These are phyloP conservation scores for Australoheros facetus DNA, from an alignment of 2,797 vertebrate species.

Conservation along the genomic window DNA sequence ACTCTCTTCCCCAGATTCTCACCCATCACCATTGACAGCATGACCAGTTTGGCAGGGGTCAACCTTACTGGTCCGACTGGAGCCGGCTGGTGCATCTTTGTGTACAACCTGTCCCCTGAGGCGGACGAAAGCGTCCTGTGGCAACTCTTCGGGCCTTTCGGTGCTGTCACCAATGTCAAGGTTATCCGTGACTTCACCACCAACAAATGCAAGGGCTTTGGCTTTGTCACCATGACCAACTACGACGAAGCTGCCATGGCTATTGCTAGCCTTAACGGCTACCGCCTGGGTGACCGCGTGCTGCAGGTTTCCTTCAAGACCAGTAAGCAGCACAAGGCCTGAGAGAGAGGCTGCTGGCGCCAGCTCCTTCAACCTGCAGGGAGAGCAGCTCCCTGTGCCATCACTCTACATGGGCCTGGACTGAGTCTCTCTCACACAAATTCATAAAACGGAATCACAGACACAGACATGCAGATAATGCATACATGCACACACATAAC, in stretches of 20 bases:
- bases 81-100: constrained; percentile 97
- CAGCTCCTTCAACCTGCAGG: constrained; percentile 76
- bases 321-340: constrained; percentile 99
- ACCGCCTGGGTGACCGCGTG: constrained; percentile 94
- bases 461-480: constrained; percentile 63
- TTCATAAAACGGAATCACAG: constrained; percentile 67
- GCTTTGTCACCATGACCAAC: constrained; percentile 99
- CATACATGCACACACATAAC: constrained; percentile 57
- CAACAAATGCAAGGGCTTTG: constrained; percentile 99
- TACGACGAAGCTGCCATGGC: constrained; percentile 98
- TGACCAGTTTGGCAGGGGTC: constrained; percentile 93
- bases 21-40: constrained; percentile 95
- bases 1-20: constrained; percentile 98
- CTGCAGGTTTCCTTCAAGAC: constrained; percentile 99
- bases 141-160: constrained; percentile 98
- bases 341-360: constrained; percentile 74
- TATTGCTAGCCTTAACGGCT: constrained; percentile 96
- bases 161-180: constrained; percentile 96
- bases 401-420: constrained; percentile 86
- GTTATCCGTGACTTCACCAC: constrained; percentile 98
- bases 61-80: constrained; percentile 90
- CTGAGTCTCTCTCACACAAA: constrained; percentile 82
- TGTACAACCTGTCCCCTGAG: constrained; percentile 97
- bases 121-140: constrained; percentile 97
- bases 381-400: constrained; percentile 78